Base-by-base conservation (phyloP, 2,113 vertebrate genomes). In the Archilochus colubris region DNA sequence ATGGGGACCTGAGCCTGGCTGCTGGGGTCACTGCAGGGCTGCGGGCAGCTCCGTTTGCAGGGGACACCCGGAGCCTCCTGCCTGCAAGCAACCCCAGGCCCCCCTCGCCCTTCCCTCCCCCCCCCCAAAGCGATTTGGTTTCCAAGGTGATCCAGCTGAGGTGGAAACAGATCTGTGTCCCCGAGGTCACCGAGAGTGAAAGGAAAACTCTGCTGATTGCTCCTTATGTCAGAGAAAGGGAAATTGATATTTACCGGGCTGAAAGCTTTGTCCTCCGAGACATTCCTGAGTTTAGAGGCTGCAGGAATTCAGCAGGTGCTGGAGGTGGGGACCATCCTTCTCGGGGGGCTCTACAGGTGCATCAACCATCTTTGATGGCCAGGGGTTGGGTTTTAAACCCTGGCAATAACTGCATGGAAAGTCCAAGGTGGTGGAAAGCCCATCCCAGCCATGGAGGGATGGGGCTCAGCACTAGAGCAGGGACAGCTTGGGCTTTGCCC, bases 371-470 rank as follows among this genome's bases (percentile, higher is more conserved):
- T 80, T 36, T 50, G 40, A 55, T 25, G 48, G 86, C 0, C 1
- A 20, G 43, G 62, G 57, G 33, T 61, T 72, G 12, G 63, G 18
- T 25, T 61, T 70, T 10, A 28, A 19, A 24, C 50, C 0, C 0
- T 2, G 44, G 15, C 5, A 18, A n/a, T 3, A 43, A 22, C 14
- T 6, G 12, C 40, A 2, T 6, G 78, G 66, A 48, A 82, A 73
- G 80, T 12, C n/a, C 70, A 15, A 6, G 16, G 4, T 33, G 36
- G 36, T 38, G 36, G 36, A 38, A 38, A 38, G 36, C 36, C 36
- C 36, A 38, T 38, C 36, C 50, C 2, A 1, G 74, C 38, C 66
- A 27, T 0, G 3, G 38, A 2, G 4, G 46, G 33, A 40, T 0
- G 1, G 43, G 48, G 57, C 40, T 83, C 16, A 2, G 51, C 0